Evolutionary conservation across 64 coral and sea anemone genomes (phyloP).

Genomic region (Montipora foliosa): DNA sequence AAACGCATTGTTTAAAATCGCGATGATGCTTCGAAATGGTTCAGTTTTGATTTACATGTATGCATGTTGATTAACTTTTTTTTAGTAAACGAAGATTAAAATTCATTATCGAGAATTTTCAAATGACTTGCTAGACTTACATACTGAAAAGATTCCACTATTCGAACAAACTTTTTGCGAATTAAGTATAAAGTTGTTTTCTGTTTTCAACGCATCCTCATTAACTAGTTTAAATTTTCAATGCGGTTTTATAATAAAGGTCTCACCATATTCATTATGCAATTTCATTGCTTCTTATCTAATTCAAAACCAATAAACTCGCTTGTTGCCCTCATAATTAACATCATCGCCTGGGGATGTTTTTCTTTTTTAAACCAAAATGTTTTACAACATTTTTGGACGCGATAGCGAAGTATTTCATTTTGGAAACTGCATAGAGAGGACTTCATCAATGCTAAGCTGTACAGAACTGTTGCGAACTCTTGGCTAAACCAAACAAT

Average conservation of each 20-base stretch:
- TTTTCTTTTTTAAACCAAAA: neutral
- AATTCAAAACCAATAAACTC: constrained; percentile 28
- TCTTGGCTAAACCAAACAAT: neutral
- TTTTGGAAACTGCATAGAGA: neutral
- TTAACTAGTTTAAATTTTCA: neutral
- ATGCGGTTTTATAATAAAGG: constrained; percentile 16
- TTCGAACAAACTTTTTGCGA: too few relatives aligned
- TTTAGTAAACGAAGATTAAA: neutral
- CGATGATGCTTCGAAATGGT: neutral
- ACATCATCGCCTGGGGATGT: neutral
- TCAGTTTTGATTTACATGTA: neutral
- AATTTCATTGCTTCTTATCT: neutral
- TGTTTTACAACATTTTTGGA: neutral
- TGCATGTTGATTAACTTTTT: neutral
- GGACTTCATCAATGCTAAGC: neutral
- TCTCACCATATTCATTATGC: neutral
- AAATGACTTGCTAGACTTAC: too few relatives aligned
- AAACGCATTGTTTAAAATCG: too few relatives aligned
- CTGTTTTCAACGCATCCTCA: neutral
- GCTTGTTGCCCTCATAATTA: neutral
- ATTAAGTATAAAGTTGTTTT: neutral
- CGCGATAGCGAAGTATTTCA: neutral
- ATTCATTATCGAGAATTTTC: too few relatives aligned
- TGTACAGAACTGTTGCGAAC: neutral
- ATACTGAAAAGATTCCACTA: too few relatives aligned